Evolutionary conservation across 1,140 invertebrate species (phyloP), one percentile per base, ranked within the genome.

Genomic region (Sinonovacula constricta): DNA sequence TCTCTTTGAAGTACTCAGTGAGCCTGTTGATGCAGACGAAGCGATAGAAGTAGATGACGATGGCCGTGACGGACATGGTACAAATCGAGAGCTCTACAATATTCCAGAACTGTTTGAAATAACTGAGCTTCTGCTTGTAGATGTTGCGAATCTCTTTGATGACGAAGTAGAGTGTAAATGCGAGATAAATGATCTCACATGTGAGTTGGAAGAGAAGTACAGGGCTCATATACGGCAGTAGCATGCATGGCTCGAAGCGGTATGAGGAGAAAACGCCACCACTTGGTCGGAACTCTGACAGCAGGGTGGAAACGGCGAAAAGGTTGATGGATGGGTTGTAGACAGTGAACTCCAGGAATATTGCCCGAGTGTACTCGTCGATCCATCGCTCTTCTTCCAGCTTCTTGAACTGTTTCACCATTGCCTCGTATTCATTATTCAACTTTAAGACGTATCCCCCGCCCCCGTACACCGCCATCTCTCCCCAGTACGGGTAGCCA

Each of bases 381-480:
- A 93, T 88, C 93, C 93, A 93, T 45, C 63, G n/a, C 86, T 91
- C 82, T 2, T 81, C 74, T 69, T 92, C 72, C 26, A 93, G 82
- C 24, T 83, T 56, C 7, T 86, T 71, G 33, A 93, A 84, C 59
- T 89, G 87, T 12, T 80, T 70, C 31, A 79, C 80, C 2, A 93
- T 80, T 7, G 87, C 84, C 3, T 84, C 59, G 34, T 84, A 83
- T 33, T 85, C 89, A n/a, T 92, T 93, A 24, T 85, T 85, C 4
- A 94, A 76, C 24, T 89, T 83, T 0, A 92, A 86, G 5, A 93
- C 86, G 82, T 93, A 94, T 0, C 93, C 93, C 31, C 93, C 93
- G 3, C 93, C 93, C 24, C 88, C 81, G 81, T 94, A 94, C 3
- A 91, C 70, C 54, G 87, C 89, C 53, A 91, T 83, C 22, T 87